Conservation (phyloP, 2,113 vertebrate species). For the Grammomys surdaster region DNA sequence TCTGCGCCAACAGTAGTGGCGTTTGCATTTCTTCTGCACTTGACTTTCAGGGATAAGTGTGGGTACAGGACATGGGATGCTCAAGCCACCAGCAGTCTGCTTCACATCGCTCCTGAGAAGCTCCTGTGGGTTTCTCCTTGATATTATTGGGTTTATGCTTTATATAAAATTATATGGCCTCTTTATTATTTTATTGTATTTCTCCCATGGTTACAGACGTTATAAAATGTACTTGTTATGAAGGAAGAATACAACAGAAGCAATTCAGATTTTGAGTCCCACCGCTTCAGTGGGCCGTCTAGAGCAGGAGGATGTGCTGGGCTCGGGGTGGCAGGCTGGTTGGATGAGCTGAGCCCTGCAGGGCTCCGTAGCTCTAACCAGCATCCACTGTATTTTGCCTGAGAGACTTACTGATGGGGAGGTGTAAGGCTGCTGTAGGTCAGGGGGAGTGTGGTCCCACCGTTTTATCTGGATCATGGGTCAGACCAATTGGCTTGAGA, state of each 20-base stretch:
- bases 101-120: fast-evolving
- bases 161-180: too few species aligned
- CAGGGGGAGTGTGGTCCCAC: fast-evolving
- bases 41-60: background rate
- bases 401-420: background rate
- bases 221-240: background rate
- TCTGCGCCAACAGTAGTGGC: fast-evolving
- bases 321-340: too few species aligned
- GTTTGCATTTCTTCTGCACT: background rate
- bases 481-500: background rate
- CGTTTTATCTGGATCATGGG: background rate
- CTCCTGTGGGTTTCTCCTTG: background rate
- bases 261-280: fast-evolving
- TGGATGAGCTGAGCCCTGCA: background rate
- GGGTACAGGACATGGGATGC: background rate
- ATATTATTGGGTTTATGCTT: fast-evolving
- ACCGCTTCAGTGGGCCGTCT: fast-evolving
- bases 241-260: background rate
- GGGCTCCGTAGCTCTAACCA: background rate
- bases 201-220: background rate
- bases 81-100: background rate
- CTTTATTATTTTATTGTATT: background rate
- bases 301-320: background rate
- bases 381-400: background rate
- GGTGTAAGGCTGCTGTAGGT: background rate